phyloP scores from a whole-genome alignment of 2,888 invertebrate genomes.

The Hesperia comma region DNA sequence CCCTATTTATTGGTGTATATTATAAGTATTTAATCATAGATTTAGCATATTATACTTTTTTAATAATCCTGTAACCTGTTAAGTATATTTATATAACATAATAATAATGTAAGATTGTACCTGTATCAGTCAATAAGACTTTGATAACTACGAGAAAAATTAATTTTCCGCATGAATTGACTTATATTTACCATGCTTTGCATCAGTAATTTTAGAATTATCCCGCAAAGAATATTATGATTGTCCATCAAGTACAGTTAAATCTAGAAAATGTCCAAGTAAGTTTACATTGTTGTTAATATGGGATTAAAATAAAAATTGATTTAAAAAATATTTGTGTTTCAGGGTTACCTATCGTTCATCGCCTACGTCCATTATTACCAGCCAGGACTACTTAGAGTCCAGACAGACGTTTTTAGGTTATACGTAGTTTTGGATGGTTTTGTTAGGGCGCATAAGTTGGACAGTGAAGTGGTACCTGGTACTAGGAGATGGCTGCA shows the following conservation, averaged over 20 bases:
- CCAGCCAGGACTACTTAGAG: slow-evolving; percentile 59
- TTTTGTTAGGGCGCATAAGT: slow-evolving; percentile 40
- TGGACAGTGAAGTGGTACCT: slow-evolving; percentile 38
- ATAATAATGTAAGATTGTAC: neutral
- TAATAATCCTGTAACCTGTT: neutral
- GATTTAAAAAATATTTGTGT: slow-evolving; percentile 32
- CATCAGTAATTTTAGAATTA: neutral
- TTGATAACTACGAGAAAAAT: neutral
- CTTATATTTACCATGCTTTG: slow-evolving; percentile 1
- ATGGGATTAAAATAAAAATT: neutral
- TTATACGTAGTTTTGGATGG: slow-evolving; percentile 47
- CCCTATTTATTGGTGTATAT: too few species aligned
- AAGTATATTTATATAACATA: neutral
- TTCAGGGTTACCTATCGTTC: slow-evolving; percentile 60
- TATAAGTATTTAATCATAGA: too few species aligned
- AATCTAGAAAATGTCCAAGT: slow-evolving; percentile 28
- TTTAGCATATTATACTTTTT: too few species aligned
- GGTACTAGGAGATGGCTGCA: slow-evolving; percentile 62
- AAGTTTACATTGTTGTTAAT: slow-evolving; percentile 4
- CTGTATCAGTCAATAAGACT: neutral
- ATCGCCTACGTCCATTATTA: slow-evolving; percentile 62
- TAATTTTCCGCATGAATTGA: slow-evolving; percentile 14
- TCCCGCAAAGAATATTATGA: slow-evolving; percentile 5
- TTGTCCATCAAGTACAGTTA: slow-evolving; percentile 14
- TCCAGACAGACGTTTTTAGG: slow-evolving; percentile 48